Evolutionary conservation across 1,140 invertebrate species (phyloP), one percentile per base, ranked within the genome.

Genomic region (Anastrepha obliqua): DNA sequence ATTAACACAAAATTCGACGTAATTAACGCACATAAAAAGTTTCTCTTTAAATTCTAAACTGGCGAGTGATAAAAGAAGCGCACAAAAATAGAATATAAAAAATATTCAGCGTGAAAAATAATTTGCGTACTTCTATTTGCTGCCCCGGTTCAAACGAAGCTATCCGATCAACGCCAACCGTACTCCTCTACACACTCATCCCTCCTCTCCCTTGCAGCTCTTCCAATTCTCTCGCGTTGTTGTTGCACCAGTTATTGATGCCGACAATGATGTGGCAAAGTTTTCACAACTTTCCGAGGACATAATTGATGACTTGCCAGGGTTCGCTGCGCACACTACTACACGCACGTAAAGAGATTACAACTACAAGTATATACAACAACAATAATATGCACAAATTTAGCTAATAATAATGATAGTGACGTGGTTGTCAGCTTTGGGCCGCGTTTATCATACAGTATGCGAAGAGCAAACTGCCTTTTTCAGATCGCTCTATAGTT

Each of bases 1-100:
- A 20, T 81, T 81, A 55, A 81, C 74, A 81, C 74, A 55, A 29
- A 81, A 55, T 81, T 55, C 74, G n/a, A 20, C 74, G 15, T 58
- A 29, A 81, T 81, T 81, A 81, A 81, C 47, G n/a, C 47, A 2
- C 8, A 6, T 20, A 81, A 55, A 78, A 81, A 55, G 44, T 81
- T 81, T 20, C 47, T 81, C 8, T 51, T 78, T 13, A 15, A 78
- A 7, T 3, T 62, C n/a, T 60, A 42, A 64, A 60, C 60, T 86
- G 60, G 58, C 85, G 44, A 42, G 20, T 2, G 39, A 62, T 13
- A 39, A 62, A 86, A 44, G 39, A 60, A 62, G 58, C 47, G 2
- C 29, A 15, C 47, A 39, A 62, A 44, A 86, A 17, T 20, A 70
- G 3, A 51, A 51, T n/a, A 78, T 3, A 47, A 11, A 55, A 62